Conservation (phyloP, 37 sponge, comb jelly and placozoan species). For the Petrosia ficiformis region DNA sequence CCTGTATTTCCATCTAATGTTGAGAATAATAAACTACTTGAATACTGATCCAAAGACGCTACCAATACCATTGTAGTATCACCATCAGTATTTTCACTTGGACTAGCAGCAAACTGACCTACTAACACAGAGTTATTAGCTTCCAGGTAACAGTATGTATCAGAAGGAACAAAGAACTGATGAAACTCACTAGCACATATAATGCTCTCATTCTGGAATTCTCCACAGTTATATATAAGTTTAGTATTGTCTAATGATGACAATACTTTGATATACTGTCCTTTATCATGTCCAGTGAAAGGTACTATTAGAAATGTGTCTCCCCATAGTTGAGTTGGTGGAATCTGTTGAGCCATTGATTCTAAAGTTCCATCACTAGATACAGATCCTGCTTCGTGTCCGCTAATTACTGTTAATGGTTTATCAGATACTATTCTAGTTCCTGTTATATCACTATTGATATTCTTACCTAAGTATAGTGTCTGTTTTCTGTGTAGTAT, state of each 20-base stretch:
- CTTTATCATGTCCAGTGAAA: no score
- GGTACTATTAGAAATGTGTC: no score
- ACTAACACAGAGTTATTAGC: neutral
- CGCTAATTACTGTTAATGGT: no score
- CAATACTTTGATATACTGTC: no score
- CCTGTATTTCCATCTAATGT: neutral
- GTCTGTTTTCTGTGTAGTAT: no score
- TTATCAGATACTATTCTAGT: no score
- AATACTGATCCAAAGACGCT: neutral
- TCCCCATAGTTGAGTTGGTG: no score
- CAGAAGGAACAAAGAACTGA: neutral
- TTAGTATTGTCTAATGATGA: neutral
- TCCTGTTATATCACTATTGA: no score
- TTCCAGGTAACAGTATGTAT: neutral
- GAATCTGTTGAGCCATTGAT: no score
- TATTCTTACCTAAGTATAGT: no score
- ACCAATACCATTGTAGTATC: neutral
- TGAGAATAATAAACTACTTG: neutral
- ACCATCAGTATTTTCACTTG: neutral
- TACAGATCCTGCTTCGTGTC: no score
- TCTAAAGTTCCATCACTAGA: no score
- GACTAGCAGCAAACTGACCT: neutral
- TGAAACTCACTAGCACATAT: neutral
- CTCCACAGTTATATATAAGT: neutral
- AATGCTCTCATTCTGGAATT: neutral